Evolutionary conservation across 2,797 vertebrate genomes (phyloP).

Genomic region (Sebastiscus albofasciatus): DNA sequence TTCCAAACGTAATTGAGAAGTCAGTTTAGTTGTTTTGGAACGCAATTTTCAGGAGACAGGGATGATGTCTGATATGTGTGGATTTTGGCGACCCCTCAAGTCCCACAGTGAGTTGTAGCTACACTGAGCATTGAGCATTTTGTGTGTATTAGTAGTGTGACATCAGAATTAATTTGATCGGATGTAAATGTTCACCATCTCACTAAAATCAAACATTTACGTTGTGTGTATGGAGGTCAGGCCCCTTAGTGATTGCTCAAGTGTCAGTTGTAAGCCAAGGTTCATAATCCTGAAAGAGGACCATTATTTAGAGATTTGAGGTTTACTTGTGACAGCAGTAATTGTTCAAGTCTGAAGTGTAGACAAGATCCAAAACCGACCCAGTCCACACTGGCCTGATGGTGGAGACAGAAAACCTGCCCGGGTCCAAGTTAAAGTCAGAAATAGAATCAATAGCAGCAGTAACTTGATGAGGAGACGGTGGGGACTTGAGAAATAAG

Average conservation of each 20-base stretch:
- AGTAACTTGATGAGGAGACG: constrained; percentile 59
- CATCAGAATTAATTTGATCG: background rate
- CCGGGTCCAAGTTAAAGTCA: constrained; percentile 34
- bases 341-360: constrained; percentile 33
- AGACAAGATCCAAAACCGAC: constrained; percentile 34
- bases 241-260: constrained; percentile 3
- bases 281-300: constrained; percentile 31
- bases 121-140: background rate
- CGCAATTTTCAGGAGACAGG: no score
- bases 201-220: constrained; percentile 21
- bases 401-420: constrained; percentile 51
- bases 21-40: no score
- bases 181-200: background rate
- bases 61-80: background rate
- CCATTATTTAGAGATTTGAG: constrained; percentile 42
- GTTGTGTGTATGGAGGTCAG: background rate
- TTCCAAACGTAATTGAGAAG: no score
- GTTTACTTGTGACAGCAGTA: constrained; percentile 48
- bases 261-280: constrained; percentile 16
- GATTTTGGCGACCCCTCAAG: background rate
- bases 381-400: constrained; percentile 7
- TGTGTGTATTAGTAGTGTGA: background rate
- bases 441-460: constrained; percentile 70
- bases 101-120: background rate
- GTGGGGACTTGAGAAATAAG: constrained; percentile 57